Evolutionary conservation across 64 coral and sea anemone species (phyloP).

Genomic region (Porites lutea): DNA sequence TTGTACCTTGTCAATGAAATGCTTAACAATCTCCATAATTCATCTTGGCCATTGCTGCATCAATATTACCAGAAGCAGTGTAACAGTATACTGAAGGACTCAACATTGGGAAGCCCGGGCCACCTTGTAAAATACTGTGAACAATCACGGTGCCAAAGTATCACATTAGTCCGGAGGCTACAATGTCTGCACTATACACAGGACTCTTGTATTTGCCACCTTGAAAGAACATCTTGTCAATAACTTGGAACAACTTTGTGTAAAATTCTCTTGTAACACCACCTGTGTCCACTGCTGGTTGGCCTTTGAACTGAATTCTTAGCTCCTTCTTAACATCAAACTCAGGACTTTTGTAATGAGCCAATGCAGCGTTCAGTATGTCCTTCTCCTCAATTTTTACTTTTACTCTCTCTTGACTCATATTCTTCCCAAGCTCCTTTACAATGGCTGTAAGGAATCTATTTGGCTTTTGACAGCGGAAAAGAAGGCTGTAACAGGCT

Average conservation of each 20-base stretch:
- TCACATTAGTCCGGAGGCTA: conserved; percentile 31
- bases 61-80: no score
- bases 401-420: not conserved
- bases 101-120: no score
- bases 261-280: no score
- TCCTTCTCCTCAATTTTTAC: not conserved
- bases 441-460: not conserved
- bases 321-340: conserved; percentile 17
- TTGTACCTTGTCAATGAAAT: not conserved
- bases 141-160: not conserved
- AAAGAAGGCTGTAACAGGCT: not conserved
- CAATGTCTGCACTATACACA: not conserved
- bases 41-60: no score
- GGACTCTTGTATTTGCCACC: not conserved
- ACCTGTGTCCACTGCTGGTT: no score
- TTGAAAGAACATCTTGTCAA: no score
- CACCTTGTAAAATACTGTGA: no score
- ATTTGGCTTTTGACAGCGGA: no score
- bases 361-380: conserved; percentile 28
- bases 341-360: conserved; percentile 29
- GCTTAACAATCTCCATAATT: not conserved
- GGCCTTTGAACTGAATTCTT: not conserved
- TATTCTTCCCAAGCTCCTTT: not conserved
- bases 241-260: no score
- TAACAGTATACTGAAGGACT: no score